Percentiles rank a stretch among this genome's conserved stretches.
Conservation (phyloP, 1,140 invertebrate species). For the Diabrotica virgifera region DNA sequence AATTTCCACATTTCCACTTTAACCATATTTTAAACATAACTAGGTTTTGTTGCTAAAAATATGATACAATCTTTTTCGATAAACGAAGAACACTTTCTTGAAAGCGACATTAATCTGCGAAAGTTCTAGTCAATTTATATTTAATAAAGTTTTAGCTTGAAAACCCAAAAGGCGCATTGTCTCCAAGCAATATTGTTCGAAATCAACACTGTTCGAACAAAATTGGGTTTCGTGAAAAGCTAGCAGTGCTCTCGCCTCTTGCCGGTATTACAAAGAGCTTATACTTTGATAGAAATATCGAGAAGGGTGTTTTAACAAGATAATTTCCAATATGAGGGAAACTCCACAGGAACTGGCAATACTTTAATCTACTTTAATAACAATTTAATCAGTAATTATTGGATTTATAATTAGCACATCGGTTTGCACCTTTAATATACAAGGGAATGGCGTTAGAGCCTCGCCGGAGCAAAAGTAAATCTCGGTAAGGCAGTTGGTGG, state of each 20-base stretch:
- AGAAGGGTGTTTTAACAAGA: constrained; percentile 26
- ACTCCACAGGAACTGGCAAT: constrained; percentile 25
- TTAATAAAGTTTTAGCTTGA: not conserved
- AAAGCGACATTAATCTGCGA: no score
- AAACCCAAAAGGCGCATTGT: constrained; percentile 1
- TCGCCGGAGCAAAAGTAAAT: constrained; percentile 10
- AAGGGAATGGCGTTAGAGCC: constrained; percentile 16
- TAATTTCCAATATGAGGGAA: constrained; percentile 31
- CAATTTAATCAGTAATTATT: constrained; percentile 35
- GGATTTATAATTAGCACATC: constrained; percentile 35
- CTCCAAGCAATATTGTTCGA: not conserved
- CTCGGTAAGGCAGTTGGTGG: not conserved
- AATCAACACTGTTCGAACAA: constrained; percentile 4
- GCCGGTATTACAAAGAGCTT: constrained; percentile 21
- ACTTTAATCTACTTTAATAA: constrained; percentile 34
- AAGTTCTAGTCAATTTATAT: no score
- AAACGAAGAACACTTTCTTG: no score
- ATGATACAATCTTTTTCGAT: no score
- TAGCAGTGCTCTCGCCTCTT: not conserved
- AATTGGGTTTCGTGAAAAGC: constrained; percentile 6
- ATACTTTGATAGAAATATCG: constrained; percentile 22
- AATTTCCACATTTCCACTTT: no score
- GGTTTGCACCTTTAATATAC: constrained; percentile 23
- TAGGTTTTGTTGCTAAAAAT: no score
- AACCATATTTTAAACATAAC: no score